Evolutionary conservation across 2,888 invertebrate species (phyloP), one percentile per base, ranked within the genome.

Genomic region (Cacoxenus indagator): DNA sequence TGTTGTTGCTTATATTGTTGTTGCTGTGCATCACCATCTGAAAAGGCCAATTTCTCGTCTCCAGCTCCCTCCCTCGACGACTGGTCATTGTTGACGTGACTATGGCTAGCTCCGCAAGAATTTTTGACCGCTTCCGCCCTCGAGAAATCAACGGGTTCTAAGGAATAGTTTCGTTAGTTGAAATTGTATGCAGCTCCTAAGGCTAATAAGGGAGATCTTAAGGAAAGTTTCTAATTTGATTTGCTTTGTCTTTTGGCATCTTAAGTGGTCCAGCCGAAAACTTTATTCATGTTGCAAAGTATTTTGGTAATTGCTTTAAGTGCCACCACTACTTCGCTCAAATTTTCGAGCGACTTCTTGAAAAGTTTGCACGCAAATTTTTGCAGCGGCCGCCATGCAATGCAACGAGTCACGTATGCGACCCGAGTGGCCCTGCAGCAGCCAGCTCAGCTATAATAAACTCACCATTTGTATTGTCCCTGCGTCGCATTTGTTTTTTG

Each of bases 401-500:
- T n/a, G 45, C 43, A 43, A 54, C 67, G 77, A 57, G 61, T 57
- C 17, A n/a, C 29, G 17, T 17, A 78, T 70, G 29, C 68, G 68
- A 11, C 64, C 31, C 19, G 2, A 17, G 43, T 1, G 46, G 17
- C 4, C 51, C 1, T 14, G 37, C 37, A 37, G 37, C 37, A 2
- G 37, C 9, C 37, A 37, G 37, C 37, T 37, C 37, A 37, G 2
- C 37, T 11, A 31, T 5, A 31, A 8, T 57, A 26, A n/a, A 78
- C 85, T 85, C 75, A 88, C 88, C 88, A 80, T 87, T 87, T 73
- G 85, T 82, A 64, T 85, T 82, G 70, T 88, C 88, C 62, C 88
- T 78, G 67, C 88, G 77, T 48, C 88, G 75, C 88, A 96, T 89
- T 84, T 96, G 96, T 84, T 97, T 97, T 90, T 97, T 97, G 87